Evolutionary conservation across 2,888 invertebrate species (phyloP).

Genomic region (Cantharis flavilabris): DNA sequence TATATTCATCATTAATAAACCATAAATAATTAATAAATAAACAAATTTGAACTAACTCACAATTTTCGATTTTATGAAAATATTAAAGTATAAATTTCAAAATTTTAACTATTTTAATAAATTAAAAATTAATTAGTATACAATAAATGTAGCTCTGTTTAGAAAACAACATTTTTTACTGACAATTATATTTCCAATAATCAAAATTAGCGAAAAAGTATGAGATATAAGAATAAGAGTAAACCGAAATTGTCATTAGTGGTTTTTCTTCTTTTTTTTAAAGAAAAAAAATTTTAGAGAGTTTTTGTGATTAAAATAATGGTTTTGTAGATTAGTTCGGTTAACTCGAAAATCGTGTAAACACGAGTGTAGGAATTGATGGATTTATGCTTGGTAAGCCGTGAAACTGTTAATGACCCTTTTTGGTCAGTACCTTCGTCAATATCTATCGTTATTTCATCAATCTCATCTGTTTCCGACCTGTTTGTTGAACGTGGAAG

Average conservation of each 20-base stretch:
- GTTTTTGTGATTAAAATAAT: conserved; percentile 15
- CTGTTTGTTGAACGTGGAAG: conserved; percentile 19
- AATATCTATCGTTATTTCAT: conserved; percentile 28
- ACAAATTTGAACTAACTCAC: no score
- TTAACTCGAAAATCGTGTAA: conserved; percentile 17
- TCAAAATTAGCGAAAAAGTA: background rate
- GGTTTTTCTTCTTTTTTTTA: background rate
- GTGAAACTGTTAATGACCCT: conserved; percentile 27
- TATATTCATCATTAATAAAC: no score
- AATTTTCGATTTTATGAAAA: no score
- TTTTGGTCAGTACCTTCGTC: conserved; percentile 29
- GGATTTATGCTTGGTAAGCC: conserved; percentile 23
- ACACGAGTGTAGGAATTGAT: conserved; percentile 20
- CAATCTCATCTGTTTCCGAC: conserved; percentile 23
- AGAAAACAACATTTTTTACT: no score
- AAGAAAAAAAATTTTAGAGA: background rate
- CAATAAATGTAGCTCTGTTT: no score
- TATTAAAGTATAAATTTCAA: no score
- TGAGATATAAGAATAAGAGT: background rate
- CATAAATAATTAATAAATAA: no score
- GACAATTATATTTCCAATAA: no score
- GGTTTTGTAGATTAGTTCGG: conserved; percentile 20
- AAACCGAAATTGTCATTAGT: background rate
- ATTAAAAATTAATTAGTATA: no score
- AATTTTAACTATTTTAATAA: no score